Evolutionary conservation across 1,140 invertebrate species (phyloP), one percentile per base, ranked within the genome.

Genomic region (Tribolium castaneum): DNA sequence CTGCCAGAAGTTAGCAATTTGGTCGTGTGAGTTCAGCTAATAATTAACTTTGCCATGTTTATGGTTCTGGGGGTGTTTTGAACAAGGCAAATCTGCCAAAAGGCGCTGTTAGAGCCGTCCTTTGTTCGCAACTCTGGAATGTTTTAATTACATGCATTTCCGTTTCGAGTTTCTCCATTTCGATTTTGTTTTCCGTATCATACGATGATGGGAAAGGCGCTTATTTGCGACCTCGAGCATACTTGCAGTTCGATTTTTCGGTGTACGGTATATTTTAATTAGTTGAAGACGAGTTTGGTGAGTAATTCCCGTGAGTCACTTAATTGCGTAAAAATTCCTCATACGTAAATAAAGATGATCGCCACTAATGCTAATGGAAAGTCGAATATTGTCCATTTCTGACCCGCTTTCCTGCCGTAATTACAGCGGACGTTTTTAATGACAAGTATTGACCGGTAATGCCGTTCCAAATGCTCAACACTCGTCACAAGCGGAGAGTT

Each of bases 271-370:
- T 30, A 30, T 30, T 30, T 30, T 45, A 45, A 45, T 45, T 45
- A 45, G 39, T 9, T 9, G n/a, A 45, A 45, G 39, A 45, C 39
- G 39, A 45, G 39, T 45, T 45, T 45, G 39, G 39, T 45, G 39
- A 45, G 39, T 45, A 45, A 45, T 45, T 45, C 39, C 39, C 1
- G 39, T n/a, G 39, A 45, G 25, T 30, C 39, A 45, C 39, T 9
- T 66, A 66, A 66, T 66, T 66, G 59, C 25, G 25, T n/a, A 66
- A 66, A 66, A 66, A 66, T 66, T 66, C 59, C 25, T n/a, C 56
- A 19, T 10, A 30, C 59, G 59, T 13, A 66, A 66, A 66, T 66
- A 66, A 66, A 66, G 59, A 66, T 66, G 59, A 66, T 59, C 10
- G 9, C 3, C 16, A 6, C 19, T 59, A n/a, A 59, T 59, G 54